Percentiles rank a stretch among this genome's conserved stretches.
Conservation (phyloP, 2,888 invertebrate species). For the Xanthia togata region DNA sequence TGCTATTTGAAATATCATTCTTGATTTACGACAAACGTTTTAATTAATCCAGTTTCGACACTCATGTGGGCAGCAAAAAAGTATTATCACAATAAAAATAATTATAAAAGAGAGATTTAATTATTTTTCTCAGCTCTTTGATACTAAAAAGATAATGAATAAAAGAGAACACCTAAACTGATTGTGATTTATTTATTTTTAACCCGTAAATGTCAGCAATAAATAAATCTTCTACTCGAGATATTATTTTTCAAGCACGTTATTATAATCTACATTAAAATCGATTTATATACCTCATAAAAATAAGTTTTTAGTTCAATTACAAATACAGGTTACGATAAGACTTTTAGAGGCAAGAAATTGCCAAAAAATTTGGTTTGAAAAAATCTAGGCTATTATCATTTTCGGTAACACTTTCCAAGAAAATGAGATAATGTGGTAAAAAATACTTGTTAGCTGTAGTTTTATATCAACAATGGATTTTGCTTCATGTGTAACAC, state of each 20-base stretch:
- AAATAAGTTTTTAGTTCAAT: background rate
- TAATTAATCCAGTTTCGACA: slow-evolving; percentile 21
- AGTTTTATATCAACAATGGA: background rate
- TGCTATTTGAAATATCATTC: background rate
- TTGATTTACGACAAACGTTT: slow-evolving; percentile 17
- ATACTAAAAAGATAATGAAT: slow-evolving; percentile 17
- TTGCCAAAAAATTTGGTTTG: background rate
- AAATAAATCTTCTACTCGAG: background rate
- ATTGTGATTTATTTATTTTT: slow-evolving; percentile 20
- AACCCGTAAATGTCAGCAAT: slow-evolving; percentile 8
- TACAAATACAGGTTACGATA: background rate
- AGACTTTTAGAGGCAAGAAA: background rate
- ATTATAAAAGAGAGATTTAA: background rate
- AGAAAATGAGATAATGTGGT: background rate
- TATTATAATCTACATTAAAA: slow-evolving; percentile 15
- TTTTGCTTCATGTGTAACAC: background rate
- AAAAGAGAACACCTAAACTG: background rate
- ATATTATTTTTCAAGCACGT: background rate
- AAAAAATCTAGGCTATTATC: background rate
- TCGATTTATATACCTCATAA: background rate
- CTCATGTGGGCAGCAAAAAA: background rate
- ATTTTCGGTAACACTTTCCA: background rate
- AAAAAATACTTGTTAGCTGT: background rate
- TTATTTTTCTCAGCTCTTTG: background rate
- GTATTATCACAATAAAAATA: background rate